These are phyloP conservation scores for Leptogaster cylindrica DNA, from an alignment of 2,888 invertebrate species.

Conservation along the genomic window DNA sequence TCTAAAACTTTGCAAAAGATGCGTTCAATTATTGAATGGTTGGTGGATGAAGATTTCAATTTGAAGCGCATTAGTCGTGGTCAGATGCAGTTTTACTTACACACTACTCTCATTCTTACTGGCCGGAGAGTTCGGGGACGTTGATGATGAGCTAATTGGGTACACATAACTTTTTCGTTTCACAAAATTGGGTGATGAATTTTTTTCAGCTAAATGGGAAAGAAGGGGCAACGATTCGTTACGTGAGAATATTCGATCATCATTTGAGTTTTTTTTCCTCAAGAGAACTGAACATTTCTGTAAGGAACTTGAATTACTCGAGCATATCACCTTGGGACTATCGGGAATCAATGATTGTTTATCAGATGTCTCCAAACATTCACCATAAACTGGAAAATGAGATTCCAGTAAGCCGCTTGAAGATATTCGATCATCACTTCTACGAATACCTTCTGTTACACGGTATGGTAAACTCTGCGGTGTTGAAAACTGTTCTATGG, in stretches of 20 bases:
- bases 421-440: slow-evolving; percentile 36
- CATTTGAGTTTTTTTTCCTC: slow-evolving; percentile 58
- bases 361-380: slow-evolving; percentile 48
- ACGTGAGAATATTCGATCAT: slow-evolving; percentile 58
- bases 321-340: slow-evolving; percentile 39
- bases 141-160: slow-evolving; percentile 63
- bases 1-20: no score
- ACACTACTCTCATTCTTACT: slow-evolving; percentile 51
- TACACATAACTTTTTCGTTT: slow-evolving; percentile 70
- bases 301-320: slow-evolving; percentile 25
- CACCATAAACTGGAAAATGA: slow-evolving; percentile 58
- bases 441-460: slow-evolving; percentile 29
- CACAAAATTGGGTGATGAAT: slow-evolving; percentile 66
- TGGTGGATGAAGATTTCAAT: no score
- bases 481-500: slow-evolving; percentile 54
- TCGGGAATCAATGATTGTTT: slow-evolving; percentile 49
- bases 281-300: slow-evolving; percentile 53
- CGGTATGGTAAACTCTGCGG: slow-evolving; percentile 45
- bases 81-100: no score
- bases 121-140: slow-evolving; percentile 45
- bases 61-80: no score
- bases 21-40: no score
- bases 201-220: slow-evolving; percentile 59
- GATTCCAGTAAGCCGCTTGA: slow-evolving; percentile 61
- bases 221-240: slow-evolving; percentile 68